Evolutionary conservation across 2,113 vertebrate species (phyloP).

Genomic region (Loxodonta africana): DNA sequence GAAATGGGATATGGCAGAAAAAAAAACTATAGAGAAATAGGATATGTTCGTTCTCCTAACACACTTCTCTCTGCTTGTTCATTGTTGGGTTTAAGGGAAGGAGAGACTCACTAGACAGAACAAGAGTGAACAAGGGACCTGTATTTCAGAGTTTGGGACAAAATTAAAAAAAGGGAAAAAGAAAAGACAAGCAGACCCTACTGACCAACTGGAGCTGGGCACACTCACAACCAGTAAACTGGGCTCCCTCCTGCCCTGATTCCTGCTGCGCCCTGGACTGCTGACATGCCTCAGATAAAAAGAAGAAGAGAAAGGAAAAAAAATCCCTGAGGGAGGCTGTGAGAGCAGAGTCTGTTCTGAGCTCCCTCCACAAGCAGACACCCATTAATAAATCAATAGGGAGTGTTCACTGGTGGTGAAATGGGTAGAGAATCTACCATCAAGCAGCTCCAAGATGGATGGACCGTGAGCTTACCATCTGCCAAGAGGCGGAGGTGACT

Average conservation of each 20-base stretch:
- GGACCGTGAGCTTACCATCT: conserved; percentile 92
- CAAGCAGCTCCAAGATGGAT: conserved; percentile 96
- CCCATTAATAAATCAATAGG: conserved; percentile 99
- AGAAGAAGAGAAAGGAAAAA: conserved; percentile 88
- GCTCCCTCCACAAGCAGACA: conserved; percentile 96
- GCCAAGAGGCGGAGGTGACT: conserved; percentile 91
- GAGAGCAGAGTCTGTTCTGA: conserved; percentile 93
- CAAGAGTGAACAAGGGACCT: not conserved
- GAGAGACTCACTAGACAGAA: rapidly evolving
- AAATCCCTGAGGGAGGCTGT: conserved; percentile 93
- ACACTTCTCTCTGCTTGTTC: not conserved
- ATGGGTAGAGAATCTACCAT: conserved; percentile 95
- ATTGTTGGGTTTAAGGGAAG: not conserved
- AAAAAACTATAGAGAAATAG: conserved; percentile 53
- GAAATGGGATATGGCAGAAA: conserved; percentile 63
- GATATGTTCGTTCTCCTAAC: not conserved
- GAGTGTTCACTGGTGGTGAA: conserved; percentile 98
- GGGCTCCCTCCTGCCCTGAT: conserved; percentile 95
- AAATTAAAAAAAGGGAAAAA: conserved; percentile 40
- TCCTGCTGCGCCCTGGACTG: conserved; percentile 91
- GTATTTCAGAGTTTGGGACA: conserved; percentile 1
- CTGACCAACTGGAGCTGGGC: conserved; percentile 79
- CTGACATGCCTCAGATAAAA: conserved; percentile 90
- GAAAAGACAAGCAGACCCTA: conserved; percentile 72
- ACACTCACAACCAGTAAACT: conserved; percentile 90